Conservation (phyloP, 2,113 vertebrate species). For the Sinocyclocheilus anophthalmus region DNA sequence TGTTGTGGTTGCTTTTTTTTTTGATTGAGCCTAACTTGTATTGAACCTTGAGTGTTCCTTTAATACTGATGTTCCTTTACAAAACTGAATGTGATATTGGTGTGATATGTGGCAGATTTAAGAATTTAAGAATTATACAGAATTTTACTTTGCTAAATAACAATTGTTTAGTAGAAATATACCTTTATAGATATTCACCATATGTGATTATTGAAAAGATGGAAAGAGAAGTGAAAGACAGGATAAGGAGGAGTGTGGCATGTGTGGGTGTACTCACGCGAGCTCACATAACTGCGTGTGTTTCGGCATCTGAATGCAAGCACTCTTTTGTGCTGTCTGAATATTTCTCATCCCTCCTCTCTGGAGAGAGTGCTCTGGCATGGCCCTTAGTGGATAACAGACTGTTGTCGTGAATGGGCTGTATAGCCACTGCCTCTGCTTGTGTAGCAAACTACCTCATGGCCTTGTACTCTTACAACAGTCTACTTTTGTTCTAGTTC, state of each 20-base stretch:
- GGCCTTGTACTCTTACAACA: constrained; percentile 45
- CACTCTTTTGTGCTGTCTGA: constrained; percentile 17
- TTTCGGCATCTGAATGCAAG: constrained; percentile 4
- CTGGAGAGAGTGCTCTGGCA: constrained; percentile 22
- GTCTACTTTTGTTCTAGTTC: constrained; percentile 42
- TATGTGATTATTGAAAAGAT: not conserved
- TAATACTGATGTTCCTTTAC: not conserved
- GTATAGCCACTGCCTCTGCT: constrained; percentile 14
- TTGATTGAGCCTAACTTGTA: not conserved
- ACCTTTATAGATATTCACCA: not conserved
- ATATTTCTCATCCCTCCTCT: constrained; percentile 13
- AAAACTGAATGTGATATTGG: not conserved
- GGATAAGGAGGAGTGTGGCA: not conserved
- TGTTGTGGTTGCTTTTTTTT: too few relatives aligned
- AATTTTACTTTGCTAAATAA: constrained; percentile 7
- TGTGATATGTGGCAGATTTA: not conserved
- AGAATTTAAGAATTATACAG: not conserved
- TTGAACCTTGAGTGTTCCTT: not conserved
- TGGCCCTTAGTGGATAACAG: constrained; percentile 46
- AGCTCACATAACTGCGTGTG: constrained; percentile 13
- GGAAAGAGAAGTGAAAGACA: constrained; percentile 14
- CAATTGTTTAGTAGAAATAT: not conserved
- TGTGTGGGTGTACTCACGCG: constrained; percentile 7
- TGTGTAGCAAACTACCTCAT: constrained; percentile 44
- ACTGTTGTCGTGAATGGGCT: constrained; percentile 43